Percentiles rank a stretch among this genome's conserved stretches.
Evolutionary conservation across 2,888 invertebrate genomes (phyloP).

Genomic region (Drosophila ochracea): DNA sequence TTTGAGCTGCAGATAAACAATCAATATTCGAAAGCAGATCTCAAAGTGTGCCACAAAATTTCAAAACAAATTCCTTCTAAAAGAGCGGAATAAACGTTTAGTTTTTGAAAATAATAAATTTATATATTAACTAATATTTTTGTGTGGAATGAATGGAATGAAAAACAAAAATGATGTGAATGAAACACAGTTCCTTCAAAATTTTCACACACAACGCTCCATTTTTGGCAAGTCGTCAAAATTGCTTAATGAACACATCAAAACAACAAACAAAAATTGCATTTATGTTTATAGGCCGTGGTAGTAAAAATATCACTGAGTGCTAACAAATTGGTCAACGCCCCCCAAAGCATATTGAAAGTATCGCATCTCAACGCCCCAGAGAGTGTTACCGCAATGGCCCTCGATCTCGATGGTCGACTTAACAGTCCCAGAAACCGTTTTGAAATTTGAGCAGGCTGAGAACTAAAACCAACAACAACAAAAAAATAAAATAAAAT

Average conservation of each 20-base stretch:
- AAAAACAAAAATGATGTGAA: neutral
- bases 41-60: constrained; percentile 37
- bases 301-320: constrained; percentile 39
- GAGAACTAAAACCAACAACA: constrained; percentile 41
- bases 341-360: constrained; percentile 37
- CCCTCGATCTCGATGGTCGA: constrained; percentile 25
- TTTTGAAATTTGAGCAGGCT: constrained; percentile 69
- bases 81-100: neutral
- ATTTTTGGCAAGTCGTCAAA: constrained; percentile 15
- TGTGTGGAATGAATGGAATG: neutral
- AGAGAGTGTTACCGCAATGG: constrained; percentile 40
- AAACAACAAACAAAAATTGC: constrained; percentile 70
- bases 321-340: constrained; percentile 53
- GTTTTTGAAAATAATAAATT: neutral
- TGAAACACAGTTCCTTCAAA: neutral
- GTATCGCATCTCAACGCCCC: constrained; percentile 64
- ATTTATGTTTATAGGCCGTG: constrained; percentile 56
- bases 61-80: neutral
- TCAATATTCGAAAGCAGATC: constrained; percentile 39
- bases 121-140: neutral
- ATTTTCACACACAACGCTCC: constrained; percentile 31
- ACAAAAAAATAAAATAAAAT: neutral
- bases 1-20: constrained; percentile 70
- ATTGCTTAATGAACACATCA: constrained; percentile 78
- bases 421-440: constrained; percentile 63